A percentile compares a stretch with the other conserved stretches of the same genome.
Conservation (phyloP, 2,797 vertebrate genomes). For the Margarornis squamiger region DNA sequence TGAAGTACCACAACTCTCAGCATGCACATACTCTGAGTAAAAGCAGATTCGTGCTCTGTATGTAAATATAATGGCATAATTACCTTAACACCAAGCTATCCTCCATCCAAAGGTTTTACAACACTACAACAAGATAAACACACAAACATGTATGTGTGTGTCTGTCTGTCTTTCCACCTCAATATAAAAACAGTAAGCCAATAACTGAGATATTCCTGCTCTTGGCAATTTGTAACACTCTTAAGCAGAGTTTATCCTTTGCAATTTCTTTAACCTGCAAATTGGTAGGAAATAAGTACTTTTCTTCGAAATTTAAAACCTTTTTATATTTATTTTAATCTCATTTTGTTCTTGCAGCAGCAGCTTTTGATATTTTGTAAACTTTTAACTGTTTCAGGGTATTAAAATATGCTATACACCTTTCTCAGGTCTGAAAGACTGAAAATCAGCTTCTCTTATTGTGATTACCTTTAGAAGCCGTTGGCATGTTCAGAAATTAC, state of each 20-base stretch:
- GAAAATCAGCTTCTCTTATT: background rate
- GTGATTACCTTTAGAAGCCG: background rate
- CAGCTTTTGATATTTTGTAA: background rate
- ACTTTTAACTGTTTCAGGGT: background rate
- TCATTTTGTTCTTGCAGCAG: background rate
- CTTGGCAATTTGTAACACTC: background rate
- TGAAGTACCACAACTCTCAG: background rate
- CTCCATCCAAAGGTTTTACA: background rate
- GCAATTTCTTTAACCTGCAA: background rate
- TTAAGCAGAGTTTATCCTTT: background rate
- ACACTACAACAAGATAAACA: background rate
- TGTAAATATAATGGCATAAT: background rate
- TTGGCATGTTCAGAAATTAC: background rate
- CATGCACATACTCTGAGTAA: background rate
- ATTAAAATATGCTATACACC: background rate
- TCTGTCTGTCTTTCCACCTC: background rate
- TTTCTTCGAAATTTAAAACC: background rate
- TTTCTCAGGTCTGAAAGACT: background rate
- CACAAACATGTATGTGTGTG: fast-evolving
- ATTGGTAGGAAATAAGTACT: background rate
- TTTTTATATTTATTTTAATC: background rate
- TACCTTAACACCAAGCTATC: background rate
- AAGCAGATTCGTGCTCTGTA: background rate
- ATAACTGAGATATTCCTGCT: background rate
- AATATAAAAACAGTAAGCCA: background rate